phyloP scores from a whole-genome alignment of 2,888 invertebrate species.

The Germaria angustata region DNA sequence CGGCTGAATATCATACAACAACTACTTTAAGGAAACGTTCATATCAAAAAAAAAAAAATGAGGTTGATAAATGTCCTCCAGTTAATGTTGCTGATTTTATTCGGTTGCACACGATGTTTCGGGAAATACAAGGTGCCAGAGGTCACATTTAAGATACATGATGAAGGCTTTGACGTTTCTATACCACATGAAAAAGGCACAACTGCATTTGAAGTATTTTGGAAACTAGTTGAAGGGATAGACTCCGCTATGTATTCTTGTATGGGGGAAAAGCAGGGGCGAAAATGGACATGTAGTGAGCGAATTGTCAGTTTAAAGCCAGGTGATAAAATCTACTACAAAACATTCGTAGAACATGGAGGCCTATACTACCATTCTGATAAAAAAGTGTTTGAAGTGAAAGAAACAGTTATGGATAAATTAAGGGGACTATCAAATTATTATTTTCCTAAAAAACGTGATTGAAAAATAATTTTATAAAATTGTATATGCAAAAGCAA shows the following conservation, averaged over 20 bases:
- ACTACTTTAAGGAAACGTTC: too few relatives aligned
- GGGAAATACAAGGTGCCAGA: constrained; percentile 79
- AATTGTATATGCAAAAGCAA: too few relatives aligned
- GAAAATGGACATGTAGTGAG: constrained; percentile 86
- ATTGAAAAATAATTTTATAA: too few relatives aligned
- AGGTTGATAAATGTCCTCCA: neutral
- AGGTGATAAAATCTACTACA: constrained; percentile 87
- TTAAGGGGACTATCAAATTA: too few relatives aligned
- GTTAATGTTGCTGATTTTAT: too few relatives aligned
- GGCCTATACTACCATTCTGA: too few relatives aligned
- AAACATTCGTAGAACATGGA: constrained; percentile 87
- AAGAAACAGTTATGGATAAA: too few relatives aligned
- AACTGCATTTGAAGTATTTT: constrained; percentile 87
- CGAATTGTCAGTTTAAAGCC: constrained; percentile 82
- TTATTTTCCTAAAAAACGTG: too few relatives aligned
- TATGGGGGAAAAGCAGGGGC: constrained; percentile 85
- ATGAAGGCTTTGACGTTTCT: constrained; percentile 81
- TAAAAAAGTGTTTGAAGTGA: too few relatives aligned
- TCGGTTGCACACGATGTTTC: neutral
- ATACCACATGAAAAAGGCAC: constrained; percentile 84
- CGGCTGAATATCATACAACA: too few relatives aligned
- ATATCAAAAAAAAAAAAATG: neutral
- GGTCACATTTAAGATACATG: constrained; percentile 80
- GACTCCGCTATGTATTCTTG: too few relatives aligned
- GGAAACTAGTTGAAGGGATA: constrained; percentile 87